phyloP scores from a whole-genome alignment of 1,140 invertebrate species.

The Stegodyphus mimosarum region DNA sequence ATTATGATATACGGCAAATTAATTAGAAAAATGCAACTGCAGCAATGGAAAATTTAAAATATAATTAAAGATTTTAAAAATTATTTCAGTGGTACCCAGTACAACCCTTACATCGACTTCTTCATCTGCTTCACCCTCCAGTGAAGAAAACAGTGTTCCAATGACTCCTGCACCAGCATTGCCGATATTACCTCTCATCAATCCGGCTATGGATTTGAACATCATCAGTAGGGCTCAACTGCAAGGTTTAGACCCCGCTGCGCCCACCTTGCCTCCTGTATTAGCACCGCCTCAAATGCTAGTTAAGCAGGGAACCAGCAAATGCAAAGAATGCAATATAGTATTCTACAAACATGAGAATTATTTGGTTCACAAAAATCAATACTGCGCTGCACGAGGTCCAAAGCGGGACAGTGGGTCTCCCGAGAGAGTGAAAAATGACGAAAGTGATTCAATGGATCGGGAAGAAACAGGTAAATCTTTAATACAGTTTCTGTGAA shows the following conservation, averaged over 20 bases:
- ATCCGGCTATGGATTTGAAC: slow-evolving; percentile 4
- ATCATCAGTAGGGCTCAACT: background rate
- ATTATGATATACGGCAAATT: no score
- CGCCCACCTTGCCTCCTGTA: background rate
- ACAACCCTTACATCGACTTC: background rate
- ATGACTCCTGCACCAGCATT: background rate
- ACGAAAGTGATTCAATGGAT: no score
- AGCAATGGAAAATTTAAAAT: no score
- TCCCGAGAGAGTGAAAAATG: background rate
- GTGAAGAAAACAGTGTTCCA: slow-evolving; percentile 7
- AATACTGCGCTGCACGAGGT: slow-evolving; percentile 86
- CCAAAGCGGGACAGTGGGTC: background rate
- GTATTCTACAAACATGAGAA: slow-evolving; percentile 97
- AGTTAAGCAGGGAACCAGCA: slow-evolving; percentile 79
- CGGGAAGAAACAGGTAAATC: no score
- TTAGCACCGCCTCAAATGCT: slow-evolving; percentile 63
- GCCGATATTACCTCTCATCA: slow-evolving; percentile 21
- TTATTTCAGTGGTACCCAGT: background rate
- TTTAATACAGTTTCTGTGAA: no score
- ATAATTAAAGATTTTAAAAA: no score
- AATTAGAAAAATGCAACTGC: no score
- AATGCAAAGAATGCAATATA: slow-evolving; percentile 96
- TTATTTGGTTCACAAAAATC: slow-evolving; percentile 91
- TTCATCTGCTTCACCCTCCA: slow-evolving; percentile 26
- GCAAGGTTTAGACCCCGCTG: background rate